Conservation (phyloP, 2,888 invertebrate genomes). For the Dolichomitus sp. region DNA sequence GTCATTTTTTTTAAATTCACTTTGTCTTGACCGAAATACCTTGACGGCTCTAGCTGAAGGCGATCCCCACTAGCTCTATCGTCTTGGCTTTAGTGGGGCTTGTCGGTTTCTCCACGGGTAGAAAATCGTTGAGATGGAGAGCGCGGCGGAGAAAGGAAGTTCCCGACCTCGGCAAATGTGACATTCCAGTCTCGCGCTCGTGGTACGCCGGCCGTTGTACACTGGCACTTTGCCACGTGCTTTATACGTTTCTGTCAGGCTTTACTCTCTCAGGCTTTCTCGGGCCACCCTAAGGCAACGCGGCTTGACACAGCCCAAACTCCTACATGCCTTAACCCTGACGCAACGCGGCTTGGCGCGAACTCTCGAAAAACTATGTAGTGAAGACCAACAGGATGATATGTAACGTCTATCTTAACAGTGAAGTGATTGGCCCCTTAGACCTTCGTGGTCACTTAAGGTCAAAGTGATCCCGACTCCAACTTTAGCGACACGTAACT, state of each 20-base stretch:
- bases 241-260: constrained; percentile 66
- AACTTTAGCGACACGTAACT: too few relatives aligned
- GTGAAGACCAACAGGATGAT: constrained; percentile 2
- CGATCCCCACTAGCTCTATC: constrained; percentile 25
- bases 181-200: constrained; percentile 62
- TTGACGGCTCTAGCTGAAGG: constrained; percentile 22
- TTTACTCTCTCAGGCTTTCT: constrained; percentile 61
- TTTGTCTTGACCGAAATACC: constrained; percentile 41
- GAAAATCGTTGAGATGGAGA: constrained; percentile 53
- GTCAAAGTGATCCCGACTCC: too few relatives aligned
- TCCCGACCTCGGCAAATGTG: constrained; percentile 64
- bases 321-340: constrained; percentile 35
- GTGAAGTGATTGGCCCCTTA: not conserved
- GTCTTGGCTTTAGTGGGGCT: constrained; percentile 26
- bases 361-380: constrained; percentile 33
- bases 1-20: constrained; percentile 55
- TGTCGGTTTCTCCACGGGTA: constrained; percentile 30
- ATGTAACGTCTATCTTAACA: constrained; percentile 1
- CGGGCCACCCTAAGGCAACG: constrained; percentile 31
- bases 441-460: too few relatives aligned
- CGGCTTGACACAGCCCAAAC: constrained; percentile 22
- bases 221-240: constrained; percentile 67
- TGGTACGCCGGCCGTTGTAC: constrained; percentile 53
- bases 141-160: constrained; percentile 53
- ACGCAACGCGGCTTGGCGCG: constrained; percentile 26